These are phyloP conservation scores for Sesia apiformis DNA, from an alignment of 2,888 invertebrate genomes.

Conservation along the genomic window DNA sequence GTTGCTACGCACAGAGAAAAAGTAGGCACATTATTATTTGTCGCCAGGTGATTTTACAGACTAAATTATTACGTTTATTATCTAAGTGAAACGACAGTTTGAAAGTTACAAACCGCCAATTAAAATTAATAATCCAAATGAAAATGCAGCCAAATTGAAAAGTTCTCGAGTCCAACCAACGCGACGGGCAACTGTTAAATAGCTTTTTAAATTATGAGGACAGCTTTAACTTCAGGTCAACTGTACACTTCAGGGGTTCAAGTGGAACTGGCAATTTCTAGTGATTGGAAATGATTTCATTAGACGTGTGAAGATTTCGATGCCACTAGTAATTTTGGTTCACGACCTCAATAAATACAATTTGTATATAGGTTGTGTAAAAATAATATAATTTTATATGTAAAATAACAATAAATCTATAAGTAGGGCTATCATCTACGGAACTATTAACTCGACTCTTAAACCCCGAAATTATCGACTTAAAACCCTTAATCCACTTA, in stretches of 20 bases:
- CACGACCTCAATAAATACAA: constrained; percentile 26
- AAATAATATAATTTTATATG: no score
- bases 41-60: no score
- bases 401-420: no score
- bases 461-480: no score
- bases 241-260: background rate
- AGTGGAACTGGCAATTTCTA: background rate
- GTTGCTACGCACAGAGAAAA: background rate
- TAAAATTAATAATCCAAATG: background rate
- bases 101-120: background rate
- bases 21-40: no score
- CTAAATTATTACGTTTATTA: no score
- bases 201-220: background rate
- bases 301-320: constrained; percentile 36
- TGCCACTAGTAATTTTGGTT: constrained; percentile 33
- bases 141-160: background rate
- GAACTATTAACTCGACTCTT: no score
- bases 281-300: constrained; percentile 22
- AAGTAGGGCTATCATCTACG: no score
- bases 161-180: background rate
- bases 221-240: background rate
- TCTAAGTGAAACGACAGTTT: no score
- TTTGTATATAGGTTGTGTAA: background rate
- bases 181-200: background rate
- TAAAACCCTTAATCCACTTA: no score